These are phyloP conservation scores for Anguilla marmorata DNA, from an alignment of 2,797 vertebrate species.

Conservation along the genomic window DNA sequence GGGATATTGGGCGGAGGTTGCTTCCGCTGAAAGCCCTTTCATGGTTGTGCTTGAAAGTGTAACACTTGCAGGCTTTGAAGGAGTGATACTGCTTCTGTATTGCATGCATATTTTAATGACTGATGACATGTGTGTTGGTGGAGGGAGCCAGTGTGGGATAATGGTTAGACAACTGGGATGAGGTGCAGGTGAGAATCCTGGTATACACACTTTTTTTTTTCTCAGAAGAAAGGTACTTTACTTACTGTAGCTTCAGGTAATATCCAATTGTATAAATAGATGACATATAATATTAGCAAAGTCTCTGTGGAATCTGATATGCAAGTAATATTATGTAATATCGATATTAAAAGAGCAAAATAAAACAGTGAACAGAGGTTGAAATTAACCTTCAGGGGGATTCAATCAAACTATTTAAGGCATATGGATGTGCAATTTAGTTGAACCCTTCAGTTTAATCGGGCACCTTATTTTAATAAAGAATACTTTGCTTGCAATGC, in stretches of 20 bases:
- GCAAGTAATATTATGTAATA: neutral
- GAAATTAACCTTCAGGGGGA: neutral
- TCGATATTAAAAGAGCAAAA: neutral
- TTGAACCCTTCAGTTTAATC: no score
- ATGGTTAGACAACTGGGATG: constrained; percentile 18
- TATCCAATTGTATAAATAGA: neutral
- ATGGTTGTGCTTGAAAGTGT: neutral
- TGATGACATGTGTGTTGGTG: neutral
- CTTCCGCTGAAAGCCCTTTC: neutral
- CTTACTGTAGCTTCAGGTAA: neutral
- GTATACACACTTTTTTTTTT: neutral
- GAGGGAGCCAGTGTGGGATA: neutral
- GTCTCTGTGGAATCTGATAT: neutral
- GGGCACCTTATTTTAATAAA: no score
- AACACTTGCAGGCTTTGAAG: neutral
- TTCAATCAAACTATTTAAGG: no score
- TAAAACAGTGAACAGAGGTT: constrained; percentile 22
- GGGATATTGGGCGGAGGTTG: neutral
- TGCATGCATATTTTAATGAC: neutral
- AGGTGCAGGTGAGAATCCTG: constrained; percentile 39
- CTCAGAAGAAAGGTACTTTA: neutral
- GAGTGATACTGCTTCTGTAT: neutral
- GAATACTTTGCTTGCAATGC: no score
- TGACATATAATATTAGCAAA: neutral
- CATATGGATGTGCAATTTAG: no score